phyloP scores from a whole-genome alignment of 1,140 invertebrate species.

The Campoletis sonorensis region DNA sequence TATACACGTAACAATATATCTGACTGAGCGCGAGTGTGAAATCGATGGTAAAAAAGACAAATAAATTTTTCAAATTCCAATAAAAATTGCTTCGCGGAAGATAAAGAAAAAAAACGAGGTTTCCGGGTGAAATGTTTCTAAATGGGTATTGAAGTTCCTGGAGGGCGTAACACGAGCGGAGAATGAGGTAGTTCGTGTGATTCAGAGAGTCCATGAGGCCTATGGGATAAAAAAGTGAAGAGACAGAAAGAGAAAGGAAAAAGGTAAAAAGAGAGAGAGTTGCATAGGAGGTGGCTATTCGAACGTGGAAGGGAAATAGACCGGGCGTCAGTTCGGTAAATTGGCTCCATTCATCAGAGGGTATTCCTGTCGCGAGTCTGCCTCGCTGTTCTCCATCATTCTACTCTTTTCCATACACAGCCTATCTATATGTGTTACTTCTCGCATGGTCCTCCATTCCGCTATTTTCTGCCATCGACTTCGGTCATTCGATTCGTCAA shows the following conservation, averaged over 20 bases:
- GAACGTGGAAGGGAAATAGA: conserved; percentile 52
- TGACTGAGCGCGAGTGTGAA: too few relatives aligned
- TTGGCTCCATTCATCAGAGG: conserved; percentile 66
- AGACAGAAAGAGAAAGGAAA: too few relatives aligned
- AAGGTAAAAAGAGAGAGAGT: neutral
- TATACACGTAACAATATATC: too few relatives aligned
- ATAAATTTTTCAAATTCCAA: too few relatives aligned
- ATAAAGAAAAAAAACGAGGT: conserved; percentile 19
- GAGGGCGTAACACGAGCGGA: conserved; percentile 1
- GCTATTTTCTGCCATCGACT: neutral
- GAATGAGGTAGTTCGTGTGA: conserved; percentile 3
- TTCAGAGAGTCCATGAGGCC: conserved; percentile 24
- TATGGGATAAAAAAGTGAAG: conserved; percentile 8
- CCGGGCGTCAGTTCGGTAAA: conserved; percentile 64
- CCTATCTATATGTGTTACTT: neutral
- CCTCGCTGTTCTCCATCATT: conserved; percentile 38
- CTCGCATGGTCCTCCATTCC: conserved; percentile 52
- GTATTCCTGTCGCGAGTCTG: conserved; percentile 58
- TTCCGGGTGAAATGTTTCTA: conserved; percentile 10
- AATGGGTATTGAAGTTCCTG: conserved; percentile 29
- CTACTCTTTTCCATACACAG: neutral
- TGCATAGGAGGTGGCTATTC: conserved; percentile 18
- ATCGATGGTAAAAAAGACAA: too few relatives aligned
- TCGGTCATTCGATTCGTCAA: conserved; percentile 6
- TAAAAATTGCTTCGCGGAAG: neutral